These are phyloP conservation scores for Ophioninae sp. DNA, from an alignment of 2,888 invertebrate genomes.

Conservation along the genomic window DNA sequence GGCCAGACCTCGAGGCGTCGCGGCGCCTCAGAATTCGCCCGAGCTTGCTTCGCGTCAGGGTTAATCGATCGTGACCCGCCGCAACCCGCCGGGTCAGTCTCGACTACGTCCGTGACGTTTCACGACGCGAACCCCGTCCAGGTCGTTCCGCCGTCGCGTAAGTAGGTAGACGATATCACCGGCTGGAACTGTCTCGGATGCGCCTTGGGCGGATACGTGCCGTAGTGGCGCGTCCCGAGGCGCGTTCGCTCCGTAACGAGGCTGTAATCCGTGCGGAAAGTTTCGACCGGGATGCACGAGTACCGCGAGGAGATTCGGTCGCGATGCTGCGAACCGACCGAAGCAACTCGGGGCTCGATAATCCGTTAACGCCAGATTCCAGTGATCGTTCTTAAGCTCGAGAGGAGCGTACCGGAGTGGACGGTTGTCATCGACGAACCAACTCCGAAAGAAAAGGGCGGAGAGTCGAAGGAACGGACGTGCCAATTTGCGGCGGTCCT, in stretches of 20 bases:
- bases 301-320: neutral
- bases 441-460: neutral
- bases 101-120: conserved; percentile 37
- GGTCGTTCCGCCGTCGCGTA: conserved; percentile 51
- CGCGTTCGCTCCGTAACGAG: conserved; percentile 40
- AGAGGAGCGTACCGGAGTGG: neutral
- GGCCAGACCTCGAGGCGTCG: conserved; percentile 58
- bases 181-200: conserved; percentile 40
- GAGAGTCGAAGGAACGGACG: neutral
- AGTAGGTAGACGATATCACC: conserved; percentile 53
- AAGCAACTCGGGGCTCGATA: neutral
- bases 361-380: conserved; percentile 27
- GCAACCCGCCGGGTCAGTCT: conserved; percentile 58
- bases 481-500: conserved; percentile 11
- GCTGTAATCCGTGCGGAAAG: conserved; percentile 34
- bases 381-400: conserved; percentile 9
- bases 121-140: conserved; percentile 9
- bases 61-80: conserved; percentile 64
- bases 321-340: neutral
- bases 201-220: conserved; percentile 9
- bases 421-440: neutral
- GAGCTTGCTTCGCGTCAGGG: conserved; percentile 57
- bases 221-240: conserved; percentile 34
- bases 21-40: conserved; percentile 56
- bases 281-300: conserved; percentile 12